These are phyloP conservation scores for Cyphomyrmex costatus DNA, from an alignment of 1,140 invertebrate genomes.

Conservation along the genomic window DNA sequence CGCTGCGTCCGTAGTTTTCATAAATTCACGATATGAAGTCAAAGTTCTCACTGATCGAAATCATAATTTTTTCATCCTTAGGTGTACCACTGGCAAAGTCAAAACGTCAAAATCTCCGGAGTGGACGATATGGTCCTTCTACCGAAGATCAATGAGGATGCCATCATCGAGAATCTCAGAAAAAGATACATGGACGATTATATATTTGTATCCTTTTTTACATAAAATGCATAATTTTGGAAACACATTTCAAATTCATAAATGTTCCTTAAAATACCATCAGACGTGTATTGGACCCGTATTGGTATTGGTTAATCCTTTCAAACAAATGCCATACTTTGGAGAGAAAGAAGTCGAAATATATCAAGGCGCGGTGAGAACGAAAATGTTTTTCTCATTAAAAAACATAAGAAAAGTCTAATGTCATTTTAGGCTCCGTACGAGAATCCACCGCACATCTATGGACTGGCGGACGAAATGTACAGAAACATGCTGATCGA, in stretches of 20 bases:
- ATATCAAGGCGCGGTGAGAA: conserved; percentile 91
- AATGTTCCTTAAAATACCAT: conserved; percentile 78
- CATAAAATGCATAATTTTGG: neutral
- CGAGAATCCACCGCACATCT: conserved; percentile 93
- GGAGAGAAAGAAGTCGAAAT: conserved; percentile 91
- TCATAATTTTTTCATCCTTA: conserved; percentile 78
- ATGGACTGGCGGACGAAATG: conserved; percentile 92
- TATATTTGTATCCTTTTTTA: conserved; percentile 91
- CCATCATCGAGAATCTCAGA: conserved; percentile 92
- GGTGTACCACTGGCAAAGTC: conserved; percentile 93
- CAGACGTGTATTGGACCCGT: conserved; percentile 95
- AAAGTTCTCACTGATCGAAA: neutral
- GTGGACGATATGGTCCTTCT: conserved; percentile 95
- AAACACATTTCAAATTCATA: neutral
- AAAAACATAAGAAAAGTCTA: neutral
- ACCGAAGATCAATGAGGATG: conserved; percentile 90
- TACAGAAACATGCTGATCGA: conserved; percentile 93
- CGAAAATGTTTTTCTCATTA: neutral
- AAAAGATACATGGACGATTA: conserved; percentile 92
- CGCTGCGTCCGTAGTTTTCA: neutral
- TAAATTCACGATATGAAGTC: neutral
- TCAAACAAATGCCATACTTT: conserved; percentile 92
- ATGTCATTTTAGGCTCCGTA: conserved; percentile 88
- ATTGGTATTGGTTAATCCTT: conserved; percentile 93
- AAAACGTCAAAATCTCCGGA: conserved; percentile 92